Conservation (phyloP, 2,113 vertebrate species). For the Tychaedon coryphoeus region DNA sequence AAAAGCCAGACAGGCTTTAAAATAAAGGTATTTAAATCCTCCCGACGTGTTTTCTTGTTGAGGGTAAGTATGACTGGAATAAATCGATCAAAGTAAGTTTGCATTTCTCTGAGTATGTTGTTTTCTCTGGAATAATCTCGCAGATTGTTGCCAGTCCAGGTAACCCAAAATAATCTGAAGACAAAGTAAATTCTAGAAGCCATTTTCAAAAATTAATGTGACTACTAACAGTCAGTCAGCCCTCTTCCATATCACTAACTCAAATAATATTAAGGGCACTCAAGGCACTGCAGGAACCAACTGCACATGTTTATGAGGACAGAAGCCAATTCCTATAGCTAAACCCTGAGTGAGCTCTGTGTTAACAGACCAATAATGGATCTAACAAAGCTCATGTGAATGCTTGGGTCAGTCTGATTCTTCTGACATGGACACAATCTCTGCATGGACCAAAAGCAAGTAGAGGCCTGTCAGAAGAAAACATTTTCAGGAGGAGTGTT, state of each 20-base stretch:
- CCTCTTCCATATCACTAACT: not conserved
- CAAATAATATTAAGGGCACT: not conserved
- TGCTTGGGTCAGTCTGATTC: not conserved
- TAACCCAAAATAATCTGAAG: not conserved
- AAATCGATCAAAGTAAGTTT: not conserved
- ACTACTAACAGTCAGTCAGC: not conserved
- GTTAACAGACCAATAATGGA: not conserved
- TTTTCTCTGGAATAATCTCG: not conserved
- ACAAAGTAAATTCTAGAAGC: not conserved
- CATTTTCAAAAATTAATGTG: not conserved
- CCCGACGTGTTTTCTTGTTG: not conserved
- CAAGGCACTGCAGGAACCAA: not conserved
- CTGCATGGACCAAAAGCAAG: not conserved
- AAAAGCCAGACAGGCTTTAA: not conserved
- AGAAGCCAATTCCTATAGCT: not conserved
- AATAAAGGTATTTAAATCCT: not conserved
- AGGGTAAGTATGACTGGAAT: accelerated
- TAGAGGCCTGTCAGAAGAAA: not conserved
- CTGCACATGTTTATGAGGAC: not conserved
- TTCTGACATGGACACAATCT: not conserved
- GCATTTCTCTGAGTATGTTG: not conserved
- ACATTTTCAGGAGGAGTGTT: not conserved
- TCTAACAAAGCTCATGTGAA: not conserved
- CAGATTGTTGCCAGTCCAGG: not conserved
- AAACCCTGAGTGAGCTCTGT: not conserved